Percentiles rank a stretch among this genome's conserved stretches.
These are phyloP conservation scores for Phaetusa simplex DNA, from an alignment of 2,113 vertebrate species.

Conservation along the genomic window DNA sequence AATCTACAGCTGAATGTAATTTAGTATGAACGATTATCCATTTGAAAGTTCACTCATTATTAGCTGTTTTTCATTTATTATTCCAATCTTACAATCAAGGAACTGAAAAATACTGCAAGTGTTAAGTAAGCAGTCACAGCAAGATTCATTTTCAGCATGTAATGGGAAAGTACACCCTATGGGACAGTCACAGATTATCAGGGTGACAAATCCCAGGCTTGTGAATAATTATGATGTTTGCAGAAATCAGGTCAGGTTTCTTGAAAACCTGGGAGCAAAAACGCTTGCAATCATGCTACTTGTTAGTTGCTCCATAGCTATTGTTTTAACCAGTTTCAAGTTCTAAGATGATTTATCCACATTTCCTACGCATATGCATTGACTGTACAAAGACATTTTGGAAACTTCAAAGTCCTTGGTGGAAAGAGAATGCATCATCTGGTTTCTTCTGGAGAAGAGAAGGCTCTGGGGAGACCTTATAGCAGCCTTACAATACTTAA, in stretches of 20 bases:
- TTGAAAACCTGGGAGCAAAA: background rate
- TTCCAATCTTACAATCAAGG: background rate
- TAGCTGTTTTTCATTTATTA: background rate
- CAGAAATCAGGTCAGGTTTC: background rate
- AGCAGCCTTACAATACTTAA: background rate
- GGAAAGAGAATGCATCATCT: background rate
- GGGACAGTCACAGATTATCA: background rate
- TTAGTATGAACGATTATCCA: background rate
- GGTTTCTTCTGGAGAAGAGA: background rate
- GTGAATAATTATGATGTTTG: background rate
- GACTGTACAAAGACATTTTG: background rate
- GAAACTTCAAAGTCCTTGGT: background rate
- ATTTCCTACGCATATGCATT: background rate
- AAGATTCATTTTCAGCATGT: background rate
- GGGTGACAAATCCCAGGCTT: background rate
- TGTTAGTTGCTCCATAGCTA: background rate
- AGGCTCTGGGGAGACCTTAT: background rate
- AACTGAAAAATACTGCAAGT: background rate
- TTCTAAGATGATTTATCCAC: background rate
- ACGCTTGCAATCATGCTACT: background rate
- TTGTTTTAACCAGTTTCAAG: background rate
- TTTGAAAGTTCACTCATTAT: slow-evolving; percentile 7
- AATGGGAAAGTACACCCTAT: background rate
- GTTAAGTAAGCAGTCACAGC: background rate
- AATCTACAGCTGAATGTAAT: slow-evolving; percentile 16